Conservation (phyloP, 2,888 invertebrate genomes). For the Apamea crenata region DNA sequence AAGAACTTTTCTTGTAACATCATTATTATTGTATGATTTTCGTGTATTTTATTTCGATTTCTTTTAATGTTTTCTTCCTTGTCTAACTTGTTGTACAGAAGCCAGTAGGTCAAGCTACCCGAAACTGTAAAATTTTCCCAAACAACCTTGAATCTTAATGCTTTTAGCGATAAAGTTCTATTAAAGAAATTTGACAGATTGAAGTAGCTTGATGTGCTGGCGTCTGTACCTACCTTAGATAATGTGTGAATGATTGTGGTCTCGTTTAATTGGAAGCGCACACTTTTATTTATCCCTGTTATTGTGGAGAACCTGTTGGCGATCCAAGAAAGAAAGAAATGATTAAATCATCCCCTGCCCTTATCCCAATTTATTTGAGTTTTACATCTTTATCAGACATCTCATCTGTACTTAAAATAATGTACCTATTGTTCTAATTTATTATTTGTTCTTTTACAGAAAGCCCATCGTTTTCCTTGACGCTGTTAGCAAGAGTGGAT, state of each 20-base stretch:
- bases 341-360: not conserved
- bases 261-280: not conserved
- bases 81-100: not conserved
- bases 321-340: not conserved
- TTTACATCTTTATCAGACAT: not conserved
- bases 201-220: too few relatives aligned
- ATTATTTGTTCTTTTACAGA: conserved; percentile 41
- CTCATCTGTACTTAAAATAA: not conserved
- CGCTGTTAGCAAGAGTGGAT: conserved; percentile 40
- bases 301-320: not conserved
- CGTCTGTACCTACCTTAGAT: not conserved
- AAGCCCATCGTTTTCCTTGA: conserved; percentile 48
- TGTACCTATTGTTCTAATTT: not conserved
- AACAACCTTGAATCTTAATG: too few relatives aligned
- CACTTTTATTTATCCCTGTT: not conserved
- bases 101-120: too few relatives aligned
- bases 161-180: too few relatives aligned
- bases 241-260: not conserved
- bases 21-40: not conserved
- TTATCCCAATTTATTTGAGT: not conserved
- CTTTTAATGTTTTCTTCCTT: not conserved
- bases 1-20: not conserved
- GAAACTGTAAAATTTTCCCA: too few relatives aligned
- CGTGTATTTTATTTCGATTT: not conserved
- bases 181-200: too few relatives aligned